Evolutionary conservation across 2,113 vertebrate species (phyloP), one percentile per base, ranked within the genome.

Genomic region (Lasiurus cinereus): DNA sequence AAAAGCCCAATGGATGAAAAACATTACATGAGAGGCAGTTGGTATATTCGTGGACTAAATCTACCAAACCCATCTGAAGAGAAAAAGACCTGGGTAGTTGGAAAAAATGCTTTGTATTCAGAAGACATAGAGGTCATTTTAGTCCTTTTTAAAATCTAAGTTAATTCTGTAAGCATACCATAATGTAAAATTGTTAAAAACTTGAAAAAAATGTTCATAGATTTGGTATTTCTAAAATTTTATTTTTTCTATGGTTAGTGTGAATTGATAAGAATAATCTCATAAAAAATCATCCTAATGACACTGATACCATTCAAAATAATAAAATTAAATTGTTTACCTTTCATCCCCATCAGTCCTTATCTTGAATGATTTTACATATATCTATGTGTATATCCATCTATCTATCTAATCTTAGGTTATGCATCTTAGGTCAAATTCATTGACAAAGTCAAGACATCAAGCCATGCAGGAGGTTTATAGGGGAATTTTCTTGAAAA

Each of bases 1-100:
- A 93, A 94, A 96, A 93, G 36, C 50, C 66, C 66, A 62, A 0
- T 66, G 90, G 59, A 39, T 76, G 59, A 96, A 94, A 80, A 89
- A 59, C 83, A 56, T 89, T 14, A 76, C 74, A 92, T n/a, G 74
- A 50, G 85, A 94, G 64, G 24, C 36, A 86, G 83, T 94, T 4
- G 2, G 79, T 95, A 83, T 27, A 72, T 83, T 91, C 50, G 86
- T 83, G 21, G 12, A 64, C 43, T 87, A 83, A 83, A 93, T 91
- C 52, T 91, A 78, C 78, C 82, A 69, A 86, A 95, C n/a, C 89
- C 83, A 56, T 79, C 64, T n/a, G 48, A 39, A 83, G 80, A 88
- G 18, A 92, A 50, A 88, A 95, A 91, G 33, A 78, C 14, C 29
- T 52, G 46, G 50, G 18, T 10, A 52, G 66, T 88, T 64, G 50